phyloP scores from a whole-genome alignment of 2,797 vertebrate genomes.

The Myotis planiceps region DNA sequence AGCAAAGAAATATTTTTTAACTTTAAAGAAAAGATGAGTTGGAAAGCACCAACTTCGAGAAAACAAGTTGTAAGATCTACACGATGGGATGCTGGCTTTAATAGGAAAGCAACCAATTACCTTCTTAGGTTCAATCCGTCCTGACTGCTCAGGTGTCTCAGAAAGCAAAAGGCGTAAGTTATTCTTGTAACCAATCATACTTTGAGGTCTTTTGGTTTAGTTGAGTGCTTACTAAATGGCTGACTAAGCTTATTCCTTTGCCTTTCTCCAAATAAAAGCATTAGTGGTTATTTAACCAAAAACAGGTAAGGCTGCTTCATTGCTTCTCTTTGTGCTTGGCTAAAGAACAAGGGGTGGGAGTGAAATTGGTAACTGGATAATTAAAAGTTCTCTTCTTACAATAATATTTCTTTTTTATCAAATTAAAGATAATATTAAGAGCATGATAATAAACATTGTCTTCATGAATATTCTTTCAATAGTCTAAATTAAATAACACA shows the following conservation, averaged over 20 bases:
- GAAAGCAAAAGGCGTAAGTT: background rate
- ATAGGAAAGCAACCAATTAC: background rate
- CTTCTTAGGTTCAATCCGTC: background rate
- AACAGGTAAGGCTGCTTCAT: background rate
- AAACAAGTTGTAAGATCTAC: background rate
- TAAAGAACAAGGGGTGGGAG: background rate
- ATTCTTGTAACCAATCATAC: background rate
- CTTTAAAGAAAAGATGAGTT: slow-evolving; percentile 45
- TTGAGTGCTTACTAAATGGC: background rate
- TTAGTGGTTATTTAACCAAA: background rate
- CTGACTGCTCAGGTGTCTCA: background rate
- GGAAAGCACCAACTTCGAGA: slow-evolving; percentile 20
- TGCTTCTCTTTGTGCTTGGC: slow-evolving; percentile 19
- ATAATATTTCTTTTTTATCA: background rate
- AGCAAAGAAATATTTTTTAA: slow-evolving; percentile 19
- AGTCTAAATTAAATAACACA: background rate
- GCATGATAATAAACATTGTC: background rate
- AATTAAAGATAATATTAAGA: background rate
- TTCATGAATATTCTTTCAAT: slow-evolving; percentile 18
- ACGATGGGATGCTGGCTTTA: background rate
- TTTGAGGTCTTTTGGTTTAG: background rate
- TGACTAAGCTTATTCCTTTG: background rate
- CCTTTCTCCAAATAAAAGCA: background rate
- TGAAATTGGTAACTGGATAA: background rate
- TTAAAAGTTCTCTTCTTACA: background rate